Evolutionary conservation across 1,140 invertebrate species (phyloP), one percentile per base, ranked within the genome.

Genomic region (Drosophila jambulina): DNA sequence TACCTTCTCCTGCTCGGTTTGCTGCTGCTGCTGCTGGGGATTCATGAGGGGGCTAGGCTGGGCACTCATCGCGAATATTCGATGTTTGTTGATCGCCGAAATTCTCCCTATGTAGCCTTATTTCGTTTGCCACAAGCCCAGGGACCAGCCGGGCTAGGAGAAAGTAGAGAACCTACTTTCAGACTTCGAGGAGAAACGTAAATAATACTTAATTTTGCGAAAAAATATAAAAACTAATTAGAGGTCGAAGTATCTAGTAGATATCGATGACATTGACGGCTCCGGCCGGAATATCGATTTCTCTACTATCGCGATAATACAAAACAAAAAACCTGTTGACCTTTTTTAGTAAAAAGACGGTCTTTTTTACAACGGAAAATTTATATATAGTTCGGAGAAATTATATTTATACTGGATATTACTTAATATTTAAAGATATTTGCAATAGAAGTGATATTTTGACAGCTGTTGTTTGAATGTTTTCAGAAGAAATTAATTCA

Each of bases 1-100:
- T 70, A 85, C 91, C 91, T 92, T 92, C 58, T 92, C 91, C 68
- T 92, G 91, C 54, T 92, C 91, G 13, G 48, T 82, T n/a, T 84
- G 85, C 45, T 78, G 71, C n/a, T 42, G 38, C 36, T 69, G 59
- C 65, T 82, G 82, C 25, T 88, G 83, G 13, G 91, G 91, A 78
- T 91, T 92, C 74, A 92, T 91, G 36, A 77, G 82, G 46, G 91
- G 91, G 59, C 91, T 92, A 0, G 91, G 91, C 54, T 92, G 91
- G 17, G 91, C 91, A 74, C 91, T 92, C 91, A 92, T 92, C 53
- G 45, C 63, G 25, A 42, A 36, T 38, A n/a, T 25, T 38, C 34
- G 21, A 13, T 51, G 25, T 32, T 32, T 32, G 17, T 51, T 51
- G 13, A 10, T 10, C 42, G 12, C 38, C 38, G 8, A n/a, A 3